Percentiles rank a stretch among this genome's conserved stretches.
Conservation (phyloP, 2,797 vertebrate genomes). For the Iguana delicatissima region DNA sequence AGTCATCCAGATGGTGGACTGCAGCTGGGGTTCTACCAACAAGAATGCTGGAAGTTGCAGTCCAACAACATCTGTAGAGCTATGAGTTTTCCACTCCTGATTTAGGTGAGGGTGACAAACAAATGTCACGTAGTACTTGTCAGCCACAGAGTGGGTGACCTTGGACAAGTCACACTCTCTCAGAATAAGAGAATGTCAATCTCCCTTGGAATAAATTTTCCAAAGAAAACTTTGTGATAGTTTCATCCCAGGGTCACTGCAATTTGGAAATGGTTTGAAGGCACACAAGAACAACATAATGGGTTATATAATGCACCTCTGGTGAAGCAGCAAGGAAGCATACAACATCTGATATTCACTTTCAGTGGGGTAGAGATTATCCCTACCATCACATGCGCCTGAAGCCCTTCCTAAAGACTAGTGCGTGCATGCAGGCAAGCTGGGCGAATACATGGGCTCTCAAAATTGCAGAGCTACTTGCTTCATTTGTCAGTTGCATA, state of each 20-base stretch:
- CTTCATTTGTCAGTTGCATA: not conserved
- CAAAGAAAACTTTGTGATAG: not conserved
- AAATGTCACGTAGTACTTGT: not conserved
- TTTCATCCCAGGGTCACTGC: not conserved
- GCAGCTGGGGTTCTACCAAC: no score
- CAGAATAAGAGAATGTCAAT: not conserved
- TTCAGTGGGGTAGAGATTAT: not conserved
- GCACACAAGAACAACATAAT: no score
- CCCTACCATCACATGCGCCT: not conserved
- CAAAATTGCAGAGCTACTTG: not conserved
- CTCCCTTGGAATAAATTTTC: not conserved
- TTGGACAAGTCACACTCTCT: not conserved
- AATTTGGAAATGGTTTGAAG: not conserved
- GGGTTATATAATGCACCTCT: not conserved
- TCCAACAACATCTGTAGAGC: no score
- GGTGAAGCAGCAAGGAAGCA: not conserved
- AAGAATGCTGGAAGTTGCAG: no score
- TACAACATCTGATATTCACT: not conserved
- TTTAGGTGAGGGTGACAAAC: no score
- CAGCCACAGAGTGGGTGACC: not conserved
- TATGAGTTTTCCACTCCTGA: no score
- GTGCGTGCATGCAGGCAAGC: not conserved
- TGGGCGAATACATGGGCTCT: not conserved
- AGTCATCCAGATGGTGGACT: no score
- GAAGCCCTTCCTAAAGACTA: not conserved